Conservation (phyloP, 2,888 invertebrate species). For the Pterostichus madidus region DNA sequence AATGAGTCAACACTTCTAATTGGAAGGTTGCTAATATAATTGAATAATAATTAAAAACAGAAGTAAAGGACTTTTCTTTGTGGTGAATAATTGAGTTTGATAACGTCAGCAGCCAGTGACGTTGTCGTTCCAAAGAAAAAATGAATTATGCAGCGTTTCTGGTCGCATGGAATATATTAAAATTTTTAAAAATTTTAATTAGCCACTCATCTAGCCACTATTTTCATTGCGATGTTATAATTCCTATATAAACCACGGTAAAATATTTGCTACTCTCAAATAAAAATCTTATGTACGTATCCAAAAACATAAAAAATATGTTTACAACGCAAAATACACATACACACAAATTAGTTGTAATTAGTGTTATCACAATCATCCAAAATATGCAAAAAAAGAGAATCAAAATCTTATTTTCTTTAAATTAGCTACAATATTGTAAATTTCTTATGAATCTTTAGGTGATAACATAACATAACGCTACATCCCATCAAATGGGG, state of each 20-base stretch:
- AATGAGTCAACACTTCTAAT: constrained; percentile 22
- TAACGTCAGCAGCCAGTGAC: constrained; percentile 16
- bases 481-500: too few species aligned
- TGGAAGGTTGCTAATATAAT: constrained; percentile 35
- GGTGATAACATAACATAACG: too few species aligned
- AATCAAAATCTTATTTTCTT: too few species aligned
- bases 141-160: constrained; percentile 35
- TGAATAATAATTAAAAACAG: constrained; percentile 48
- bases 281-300: too few species aligned
- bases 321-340: too few species aligned
- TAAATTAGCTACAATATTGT: too few species aligned
- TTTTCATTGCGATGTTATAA: constrained; percentile 24
- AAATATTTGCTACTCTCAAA: constrained; percentile 19
- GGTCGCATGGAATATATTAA: constrained; percentile 31
- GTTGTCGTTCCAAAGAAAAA: constrained; percentile 16
- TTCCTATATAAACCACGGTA: constrained; percentile 15
- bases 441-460: too few species aligned
- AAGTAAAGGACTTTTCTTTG: constrained; percentile 32
- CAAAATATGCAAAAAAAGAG: too few species aligned
- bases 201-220: constrained; percentile 23
- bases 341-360: too few species aligned
- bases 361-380: too few species aligned
- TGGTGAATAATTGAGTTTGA: constrained; percentile 44
- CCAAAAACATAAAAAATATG: too few species aligned
- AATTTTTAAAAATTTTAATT: constrained; percentile 29